Base-by-base conservation (phyloP, 1,140 invertebrate genomes). In the Drosophila athabasca region DNA sequence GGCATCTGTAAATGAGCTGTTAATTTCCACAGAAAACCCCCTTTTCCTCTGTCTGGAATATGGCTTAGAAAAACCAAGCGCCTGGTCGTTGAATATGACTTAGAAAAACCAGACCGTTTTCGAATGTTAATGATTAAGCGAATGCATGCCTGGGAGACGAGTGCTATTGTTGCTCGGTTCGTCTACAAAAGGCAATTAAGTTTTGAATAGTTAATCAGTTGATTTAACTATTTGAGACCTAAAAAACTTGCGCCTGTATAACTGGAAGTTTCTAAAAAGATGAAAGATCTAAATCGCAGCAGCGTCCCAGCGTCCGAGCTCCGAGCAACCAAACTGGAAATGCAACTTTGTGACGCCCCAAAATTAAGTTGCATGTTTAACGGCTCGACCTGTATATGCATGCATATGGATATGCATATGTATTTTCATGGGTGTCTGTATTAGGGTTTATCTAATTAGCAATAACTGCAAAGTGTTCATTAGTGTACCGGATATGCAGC, bases 401-500 rank as follows among this genome's bases (percentile, higher is more conserved):
- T 5, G 4, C 11, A 64, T 19, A 49, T 13, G 1, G 11, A 35
- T 13, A 4, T 11, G 3, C 7, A 41, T 17, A 15, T 35, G 7
- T 53, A 17, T 43, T n/a, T 60, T 5, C 39, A 8, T 70, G 22
- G 26, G 29, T 53, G 24, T 64, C 41, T 64, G 24, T 49, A 45
- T 44, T 68, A 57, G 66, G 66, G 62, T 41, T 60, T 77, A 62
- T 59, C 74, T 87, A 87, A 87, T 87, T 87, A 87, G 79, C 76
- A 78, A 50, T 71, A 87, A 82, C 79, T 87, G 74, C 83, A 82
- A 59, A 57, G 75, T 71, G 66, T 87, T 85, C 78, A 85, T 85
- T 85, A 82, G 74, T 75, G 60, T 87, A 88, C 83, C 82, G 82
- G 82, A 87, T 87, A 76, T 88, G 75, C 82, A 88, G 79, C 31